Evolutionary conservation across 1,140 invertebrate species (phyloP), one percentile per base, ranked within the genome.

Genomic region (Parasteatoda tepidariorum): DNA sequence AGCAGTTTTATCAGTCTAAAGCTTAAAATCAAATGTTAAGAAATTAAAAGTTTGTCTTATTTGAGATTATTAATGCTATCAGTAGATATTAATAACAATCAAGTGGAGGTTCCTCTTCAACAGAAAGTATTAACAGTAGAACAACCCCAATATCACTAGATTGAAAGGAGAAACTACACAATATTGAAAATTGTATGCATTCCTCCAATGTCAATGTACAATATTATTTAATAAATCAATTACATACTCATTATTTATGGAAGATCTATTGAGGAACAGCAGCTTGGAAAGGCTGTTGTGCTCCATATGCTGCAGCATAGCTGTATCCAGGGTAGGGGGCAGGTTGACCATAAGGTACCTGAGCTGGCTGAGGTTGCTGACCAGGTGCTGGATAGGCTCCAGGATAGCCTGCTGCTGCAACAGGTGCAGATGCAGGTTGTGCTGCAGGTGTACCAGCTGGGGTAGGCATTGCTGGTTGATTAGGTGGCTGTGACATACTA

Each of bases 361-460:
- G 75, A 24, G 62, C 75, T 13, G 75, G 75, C 9, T 78, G 75
- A 13, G 75, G 75, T 28, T 78, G 75, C 55, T 71, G 68, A 7
- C 62, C 62, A 24, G 75, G 75, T 55, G 75, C 75, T 33, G 75
- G 62, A 30, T 78, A 78, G n/a, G 75, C 61, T 78, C 75, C 75
- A 67, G 75, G 75, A 67, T 78, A 78, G 62, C 75, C 75, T 48
- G 62, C 26, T 62, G 75, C 75, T 30, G 64, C 75, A 54, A 67
- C 62, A 38, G 61, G 9, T 24, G 75, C 61, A 78, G 75, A 13
- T 4, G 75, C 30, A 28, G 75, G 75, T 38, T 78, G 75, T n/a
- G 34, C 33, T n/a, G 75, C 41, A 33, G 68, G 68, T 22, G 18
- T n/a, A 31, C 38, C 68, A 33, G 68, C 4, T 28, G 38, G n/a